These are phyloP conservation scores for Poecile montanus DNA, from an alignment of 2,797 vertebrate genomes.

Conservation along the genomic window DNA sequence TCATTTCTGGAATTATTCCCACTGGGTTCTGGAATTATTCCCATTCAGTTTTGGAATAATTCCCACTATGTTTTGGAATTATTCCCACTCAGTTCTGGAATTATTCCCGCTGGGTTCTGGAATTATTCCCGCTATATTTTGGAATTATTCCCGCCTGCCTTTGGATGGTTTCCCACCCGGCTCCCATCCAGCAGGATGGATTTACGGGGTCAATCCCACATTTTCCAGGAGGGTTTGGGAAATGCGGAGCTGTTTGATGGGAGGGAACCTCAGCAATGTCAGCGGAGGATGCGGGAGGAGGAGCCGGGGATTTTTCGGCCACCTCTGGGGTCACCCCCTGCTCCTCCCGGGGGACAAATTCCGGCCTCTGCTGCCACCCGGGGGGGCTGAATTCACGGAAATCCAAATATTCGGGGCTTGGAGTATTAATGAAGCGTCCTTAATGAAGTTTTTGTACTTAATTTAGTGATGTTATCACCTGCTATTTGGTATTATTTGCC, in stretches of 20 bases:
- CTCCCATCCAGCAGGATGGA: too few relatives aligned
- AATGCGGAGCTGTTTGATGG: not conserved
- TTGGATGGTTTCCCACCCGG: not conserved
- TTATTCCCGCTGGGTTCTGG: too few relatives aligned
- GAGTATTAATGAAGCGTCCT: too few relatives aligned
- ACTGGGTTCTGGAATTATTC: too few relatives aligned
- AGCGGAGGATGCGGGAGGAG: not conserved
- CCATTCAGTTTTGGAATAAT: not conserved
- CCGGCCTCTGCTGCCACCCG: not conserved
- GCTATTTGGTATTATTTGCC: too few relatives aligned
- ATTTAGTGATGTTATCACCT: not conserved
- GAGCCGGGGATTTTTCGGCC: not conserved
- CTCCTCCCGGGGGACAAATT: not conserved
- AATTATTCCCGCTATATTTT: accelerated
- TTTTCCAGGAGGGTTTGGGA: not conserved
- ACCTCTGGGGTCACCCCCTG: not conserved
- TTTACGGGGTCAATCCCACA: not conserved
- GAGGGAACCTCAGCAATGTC: slow-evolving; percentile 1
- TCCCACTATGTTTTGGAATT: not conserved
- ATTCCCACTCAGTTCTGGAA: not conserved
- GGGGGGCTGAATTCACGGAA: not conserved
- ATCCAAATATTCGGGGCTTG: not conserved
- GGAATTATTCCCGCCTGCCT: not conserved
- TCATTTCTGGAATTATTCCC: too few relatives aligned
- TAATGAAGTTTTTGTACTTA: not conserved